Evolutionary conservation across 2,888 invertebrate species (phyloP).

Genomic region (Pristionchus entomophagus): DNA sequence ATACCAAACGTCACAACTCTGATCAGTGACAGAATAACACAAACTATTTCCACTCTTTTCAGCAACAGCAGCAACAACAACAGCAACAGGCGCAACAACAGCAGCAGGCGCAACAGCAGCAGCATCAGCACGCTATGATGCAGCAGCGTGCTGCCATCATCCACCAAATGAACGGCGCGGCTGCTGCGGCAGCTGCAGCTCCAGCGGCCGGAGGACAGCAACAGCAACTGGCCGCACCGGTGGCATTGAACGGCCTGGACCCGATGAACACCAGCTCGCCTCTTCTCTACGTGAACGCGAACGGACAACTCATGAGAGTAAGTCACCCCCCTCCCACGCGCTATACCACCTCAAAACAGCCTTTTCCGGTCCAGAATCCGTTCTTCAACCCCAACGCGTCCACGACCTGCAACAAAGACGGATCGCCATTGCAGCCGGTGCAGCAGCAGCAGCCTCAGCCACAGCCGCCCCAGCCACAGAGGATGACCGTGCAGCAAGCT

Average conservation of each 20-base stretch:
- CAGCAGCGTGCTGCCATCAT: constrained; percentile 2
- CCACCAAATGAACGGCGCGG: background rate
- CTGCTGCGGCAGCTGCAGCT: background rate
- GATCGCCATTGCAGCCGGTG: background rate
- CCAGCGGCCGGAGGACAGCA: background rate
- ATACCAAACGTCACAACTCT: no score
- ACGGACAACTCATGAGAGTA: constrained; percentile 27
- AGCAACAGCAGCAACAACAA: background rate
- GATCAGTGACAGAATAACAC: no score
- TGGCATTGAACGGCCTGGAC: background rate
- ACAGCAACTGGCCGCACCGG: background rate
- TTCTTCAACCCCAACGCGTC: constrained; percentile 5
- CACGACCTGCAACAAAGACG: background rate
- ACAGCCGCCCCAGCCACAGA: background rate
- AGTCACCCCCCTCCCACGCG: background rate
- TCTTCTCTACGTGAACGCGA: background rate
- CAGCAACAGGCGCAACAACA: background rate
- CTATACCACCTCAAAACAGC: background rate
- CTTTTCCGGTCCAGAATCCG: constrained; percentile 17
- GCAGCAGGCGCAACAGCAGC: background rate
- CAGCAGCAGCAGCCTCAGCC: constrained; percentile 4
- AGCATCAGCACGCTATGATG: background rate
- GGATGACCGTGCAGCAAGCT: background rate
- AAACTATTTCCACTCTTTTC: background rate
- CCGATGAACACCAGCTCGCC: background rate